Evolutionary conservation across 2,888 invertebrate species (phyloP), one percentile per base, ranked within the genome.

Genomic region (Himalopsyche japonica): DNA sequence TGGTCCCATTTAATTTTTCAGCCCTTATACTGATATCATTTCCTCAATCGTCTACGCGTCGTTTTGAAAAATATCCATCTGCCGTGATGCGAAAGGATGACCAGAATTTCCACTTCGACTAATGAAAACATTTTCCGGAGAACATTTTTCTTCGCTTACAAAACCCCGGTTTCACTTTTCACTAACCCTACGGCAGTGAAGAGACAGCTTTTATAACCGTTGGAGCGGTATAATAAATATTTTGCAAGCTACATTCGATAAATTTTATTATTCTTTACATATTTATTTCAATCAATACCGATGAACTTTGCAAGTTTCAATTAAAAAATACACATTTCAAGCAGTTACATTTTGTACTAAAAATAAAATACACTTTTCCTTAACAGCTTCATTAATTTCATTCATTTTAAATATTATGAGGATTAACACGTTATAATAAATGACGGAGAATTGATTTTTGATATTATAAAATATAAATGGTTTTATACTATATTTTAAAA

Each of bases 71-170:
- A 47, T 76, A 81, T 76, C 81, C 34, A 81, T 48, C 57, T 24
- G 57, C 57, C 57, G 8, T 57, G 64, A 18, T 34, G 76, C 76
- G 76, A 47, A 77, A 37, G 76, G 57, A 49, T 79, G 76, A 82
- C 82, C 64, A 82, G 82, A 64, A 49, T 82, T 82, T 79, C 79
- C 82, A 82, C 82, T 82, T 34, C 64, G 64, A 37, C 57, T 82
- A 82, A 82, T 82, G 82, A 82, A 82, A 64, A 82, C 76, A 79
- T 82, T 79, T 82, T 70, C 79, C 57, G 78, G 57, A 8, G 57
- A 34, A 37, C 64, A 79, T 79, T 82, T 82, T 82, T 79, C 79
- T 64, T 82, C 82, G 82, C 57, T 24, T 57, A 57, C 57, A n/a
- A 57, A 57, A 57, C 57, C 81, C 81, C 70, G n/a, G n/a, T 76